Conservation (phyloP, 2,888 invertebrate genomes). For the Ashinkailepas kermadecensis region DNA sequence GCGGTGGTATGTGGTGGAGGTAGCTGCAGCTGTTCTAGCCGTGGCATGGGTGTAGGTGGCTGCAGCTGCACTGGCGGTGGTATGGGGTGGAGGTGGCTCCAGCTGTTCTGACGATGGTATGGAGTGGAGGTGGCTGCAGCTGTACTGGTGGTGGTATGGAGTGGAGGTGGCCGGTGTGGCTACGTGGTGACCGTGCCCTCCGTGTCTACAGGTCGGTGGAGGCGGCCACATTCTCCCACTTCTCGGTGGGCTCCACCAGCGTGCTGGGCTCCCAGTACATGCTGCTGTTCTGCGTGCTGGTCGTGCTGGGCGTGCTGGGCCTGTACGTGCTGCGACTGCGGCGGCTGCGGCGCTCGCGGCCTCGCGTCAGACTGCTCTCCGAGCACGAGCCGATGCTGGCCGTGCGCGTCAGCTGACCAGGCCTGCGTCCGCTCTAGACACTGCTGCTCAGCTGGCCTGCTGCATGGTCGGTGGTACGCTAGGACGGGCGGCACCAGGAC, state of each 20-base stretch:
- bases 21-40: too few relatives aligned
- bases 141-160: too few relatives aligned
- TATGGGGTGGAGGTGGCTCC: background rate
- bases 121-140: too few relatives aligned
- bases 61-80: too few relatives aligned
- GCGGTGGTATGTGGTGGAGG: background rate
- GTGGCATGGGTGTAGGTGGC: too few relatives aligned
- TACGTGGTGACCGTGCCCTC: background rate
- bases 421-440: too few relatives aligned
- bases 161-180: background rate
- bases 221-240: constrained; percentile 9
- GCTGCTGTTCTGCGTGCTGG: constrained; percentile 26
- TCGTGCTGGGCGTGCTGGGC: constrained; percentile 32
- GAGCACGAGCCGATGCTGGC: constrained; percentile 44
- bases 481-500: too few relatives aligned
- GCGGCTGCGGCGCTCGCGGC: constrained; percentile 20
- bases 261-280: constrained; percentile 3
- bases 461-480: too few relatives aligned
- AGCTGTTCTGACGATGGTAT: too few relatives aligned
- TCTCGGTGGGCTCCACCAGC: background rate
- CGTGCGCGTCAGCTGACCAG: constrained; percentile 34
- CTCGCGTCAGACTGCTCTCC: constrained; percentile 32
- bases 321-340: constrained; percentile 23
- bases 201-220: constrained; percentile 4
- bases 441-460: too few relatives aligned